Percentiles rank a stretch among this genome's conserved stretches.
phyloP scores from a whole-genome alignment of 2,113 vertebrate species.

The Cyanistes caeruleus region DNA sequence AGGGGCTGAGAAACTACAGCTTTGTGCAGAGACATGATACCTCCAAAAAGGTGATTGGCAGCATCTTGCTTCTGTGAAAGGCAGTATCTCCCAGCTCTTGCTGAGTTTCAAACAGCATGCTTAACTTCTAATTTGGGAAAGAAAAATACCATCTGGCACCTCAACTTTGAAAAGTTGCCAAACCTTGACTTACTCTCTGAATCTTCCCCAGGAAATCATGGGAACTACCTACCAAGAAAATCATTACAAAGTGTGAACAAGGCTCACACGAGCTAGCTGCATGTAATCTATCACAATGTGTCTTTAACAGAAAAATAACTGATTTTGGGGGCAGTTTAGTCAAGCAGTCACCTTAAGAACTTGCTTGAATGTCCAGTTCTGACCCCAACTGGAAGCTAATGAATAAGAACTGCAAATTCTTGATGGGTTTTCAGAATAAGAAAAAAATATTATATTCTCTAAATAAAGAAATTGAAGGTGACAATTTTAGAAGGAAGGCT shows the following conservation, averaged over 20 bases:
- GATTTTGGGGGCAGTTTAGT: background rate
- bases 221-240: conserved; percentile 64
- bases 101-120: conserved; percentile 58
- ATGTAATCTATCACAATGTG: background rate
- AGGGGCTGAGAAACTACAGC: background rate
- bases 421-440: background rate
- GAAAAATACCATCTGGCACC: conserved; percentile 71
- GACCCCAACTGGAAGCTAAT: background rate
- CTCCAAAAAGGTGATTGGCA: conserved; percentile 56
- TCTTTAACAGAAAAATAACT: conserved; percentile 25
- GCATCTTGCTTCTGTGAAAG: conserved; percentile 58
- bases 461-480: conserved; percentile 31
- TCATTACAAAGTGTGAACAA: conserved; percentile 58
- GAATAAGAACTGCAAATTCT: background rate
- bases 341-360: background rate
- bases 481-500: background rate
- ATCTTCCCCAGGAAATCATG: conserved; percentile 54
- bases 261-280: conserved; percentile 13
- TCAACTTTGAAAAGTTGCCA: conserved; percentile 70
- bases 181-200: conserved; percentile 60
- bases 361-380: background rate
- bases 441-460: background rate
- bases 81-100: conserved; percentile 59
- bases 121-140: conserved; percentile 72
- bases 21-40: conserved; percentile 47